Evolutionary conservation across 2,797 vertebrate species (phyloP), one percentile per base, ranked within the genome.

Genomic region (Nannoperca australis): DNA sequence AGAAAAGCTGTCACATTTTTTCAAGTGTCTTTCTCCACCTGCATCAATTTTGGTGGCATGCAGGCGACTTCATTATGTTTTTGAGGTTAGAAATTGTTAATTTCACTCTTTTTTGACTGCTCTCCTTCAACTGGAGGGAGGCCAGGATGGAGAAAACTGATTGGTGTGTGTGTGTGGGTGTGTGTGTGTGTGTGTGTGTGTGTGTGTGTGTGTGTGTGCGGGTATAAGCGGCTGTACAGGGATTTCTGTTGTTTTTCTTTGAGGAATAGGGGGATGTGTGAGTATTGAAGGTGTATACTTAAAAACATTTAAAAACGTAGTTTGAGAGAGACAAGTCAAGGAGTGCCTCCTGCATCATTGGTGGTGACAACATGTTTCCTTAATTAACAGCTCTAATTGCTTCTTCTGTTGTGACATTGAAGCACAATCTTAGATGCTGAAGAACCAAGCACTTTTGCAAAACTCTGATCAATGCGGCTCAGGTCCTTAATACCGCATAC

Each of bases 401-500:
- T 47, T 38, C 50, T 32, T 32, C 44, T 38, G 15, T 34, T 54
- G 61, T 81, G 55, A 75, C 60, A 70, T 2, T 76, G 38, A 83
- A 78, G 44, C 61, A 55, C 65, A 83, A 49, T 70, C 44, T 49
- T 22, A 24, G 22, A 69, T 24, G 53, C 69, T 8, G 38, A 53
- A 42, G 65, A 66, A 69, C 24, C 30, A 7, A 30, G 47, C 13
- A 20, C 49, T 69, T 86, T 78, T 54, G 44, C 17, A 69, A 58
- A 85, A 73, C 64, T 73, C 62, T 53, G 83, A 89, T 74, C 79
- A 54, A 9, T 20, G 22, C n/a, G 60, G 77, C 78, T 85, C 75
- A 67, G 68, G 56, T 77, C 54, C 65, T 80, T 89, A 86, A 88
- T 64, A 68, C 70, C 11, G 13, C 79, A 82, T 68, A 76, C 79